Conservation (phyloP, 2,113 vertebrate species). For the Galemys pyrenaicus region DNA sequence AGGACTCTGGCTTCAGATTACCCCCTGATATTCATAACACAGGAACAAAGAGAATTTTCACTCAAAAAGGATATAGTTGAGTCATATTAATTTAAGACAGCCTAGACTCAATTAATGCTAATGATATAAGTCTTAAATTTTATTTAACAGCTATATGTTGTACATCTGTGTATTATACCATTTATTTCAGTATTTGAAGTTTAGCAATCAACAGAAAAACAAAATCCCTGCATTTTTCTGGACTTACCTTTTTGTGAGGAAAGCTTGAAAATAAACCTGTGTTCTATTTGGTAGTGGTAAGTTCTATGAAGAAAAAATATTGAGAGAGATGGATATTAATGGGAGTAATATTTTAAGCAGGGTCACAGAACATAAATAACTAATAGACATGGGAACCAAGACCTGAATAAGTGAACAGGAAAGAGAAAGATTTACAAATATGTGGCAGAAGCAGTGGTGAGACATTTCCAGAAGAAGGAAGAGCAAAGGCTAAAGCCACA, state of each 20-base stretch:
- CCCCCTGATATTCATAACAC: not conserved
- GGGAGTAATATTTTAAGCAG: not conserved
- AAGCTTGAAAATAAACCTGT: not conserved
- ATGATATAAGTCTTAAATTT: not conserved
- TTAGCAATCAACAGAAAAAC: not conserved
- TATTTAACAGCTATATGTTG: not conserved
- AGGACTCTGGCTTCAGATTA: not conserved
- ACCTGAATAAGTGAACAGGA: not conserved
- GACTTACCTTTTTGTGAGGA: not conserved
- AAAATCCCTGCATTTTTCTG: not conserved
- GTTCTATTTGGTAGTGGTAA: not conserved
- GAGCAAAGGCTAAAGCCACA: not conserved
- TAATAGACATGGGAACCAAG: not conserved
- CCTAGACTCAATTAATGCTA: not conserved
- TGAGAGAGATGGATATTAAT: not conserved
- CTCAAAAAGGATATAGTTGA: not conserved
- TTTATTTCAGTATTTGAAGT: conserved; percentile 2
- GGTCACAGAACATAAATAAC: not conserved
- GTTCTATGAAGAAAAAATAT: not conserved
- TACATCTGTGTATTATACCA: not conserved
- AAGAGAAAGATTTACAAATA: not conserved
- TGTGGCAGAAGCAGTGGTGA: not conserved
- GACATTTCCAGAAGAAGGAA: not conserved
- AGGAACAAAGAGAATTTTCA: not conserved
- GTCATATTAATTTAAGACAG: not conserved